phyloP scores from a whole-genome alignment of 1,140 invertebrate species.

The Oncopodura yosiiana region DNA sequence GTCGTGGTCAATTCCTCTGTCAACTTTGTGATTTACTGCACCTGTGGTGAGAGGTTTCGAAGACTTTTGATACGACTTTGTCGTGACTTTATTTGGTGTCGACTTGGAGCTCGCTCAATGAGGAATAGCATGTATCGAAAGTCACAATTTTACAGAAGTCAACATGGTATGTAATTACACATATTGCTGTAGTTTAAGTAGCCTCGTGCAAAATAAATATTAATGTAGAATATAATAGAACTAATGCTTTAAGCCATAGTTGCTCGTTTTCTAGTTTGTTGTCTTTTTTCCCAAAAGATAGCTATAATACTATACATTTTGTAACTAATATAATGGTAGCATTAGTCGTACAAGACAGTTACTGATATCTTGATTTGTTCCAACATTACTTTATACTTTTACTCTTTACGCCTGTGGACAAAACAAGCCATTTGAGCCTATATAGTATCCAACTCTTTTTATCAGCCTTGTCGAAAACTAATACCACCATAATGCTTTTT shows the following conservation, averaged over 20 bases:
- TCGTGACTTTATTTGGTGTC: slow-evolving; percentile 31
- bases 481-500: no score
- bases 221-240: no score
- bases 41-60: slow-evolving; percentile 52
- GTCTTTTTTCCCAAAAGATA: background rate
- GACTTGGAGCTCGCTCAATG: slow-evolving; percentile 9
- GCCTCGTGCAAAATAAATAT: no score
- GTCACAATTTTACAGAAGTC: slow-evolving; percentile 31
- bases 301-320: background rate
- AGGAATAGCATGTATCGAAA: slow-evolving; percentile 28
- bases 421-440: no score
- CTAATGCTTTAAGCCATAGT: slow-evolving; percentile 7
- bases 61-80: slow-evolving; percentile 29
- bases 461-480: no score
- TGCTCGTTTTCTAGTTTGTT: background rate
- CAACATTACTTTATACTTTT: no score
- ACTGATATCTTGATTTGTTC: no score
- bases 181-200: no score
- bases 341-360: no score
- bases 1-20: slow-evolving; percentile 53
- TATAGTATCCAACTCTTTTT: no score
- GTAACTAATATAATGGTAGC: background rate
- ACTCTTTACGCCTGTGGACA: no score
- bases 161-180: slow-evolving; percentile 18
- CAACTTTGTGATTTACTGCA: slow-evolving; percentile 54